These are phyloP conservation scores for Ormyrus rosae DNA, from an alignment of 2,888 invertebrate species.

Conservation along the genomic window DNA sequence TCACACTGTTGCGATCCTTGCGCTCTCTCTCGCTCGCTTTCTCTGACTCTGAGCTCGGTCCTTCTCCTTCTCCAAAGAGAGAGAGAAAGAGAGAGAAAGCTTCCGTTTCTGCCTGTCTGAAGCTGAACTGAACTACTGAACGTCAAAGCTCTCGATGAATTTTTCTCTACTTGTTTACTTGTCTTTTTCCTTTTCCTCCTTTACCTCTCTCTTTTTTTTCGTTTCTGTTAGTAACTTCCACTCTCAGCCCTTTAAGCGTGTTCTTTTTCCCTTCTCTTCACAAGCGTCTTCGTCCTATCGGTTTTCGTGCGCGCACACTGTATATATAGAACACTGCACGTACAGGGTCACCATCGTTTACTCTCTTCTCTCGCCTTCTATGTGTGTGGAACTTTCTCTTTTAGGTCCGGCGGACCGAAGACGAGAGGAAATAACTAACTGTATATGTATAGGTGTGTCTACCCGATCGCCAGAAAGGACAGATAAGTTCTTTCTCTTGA, in stretches of 20 bases:
- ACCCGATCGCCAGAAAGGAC: too few species aligned
- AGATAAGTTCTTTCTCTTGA: too few species aligned
- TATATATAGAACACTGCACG: slow-evolving; percentile 1
- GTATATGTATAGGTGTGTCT: too few species aligned
- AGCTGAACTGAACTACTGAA: neutral
- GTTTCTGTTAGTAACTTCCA: neutral
- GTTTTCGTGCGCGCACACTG: neutral
- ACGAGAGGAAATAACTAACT: too few species aligned
- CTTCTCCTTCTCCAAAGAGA: neutral
- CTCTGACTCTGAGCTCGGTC: slow-evolving; percentile 7
- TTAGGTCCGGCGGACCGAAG: too few species aligned
- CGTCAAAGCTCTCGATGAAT: too few species aligned
- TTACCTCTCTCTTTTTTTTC: neutral
- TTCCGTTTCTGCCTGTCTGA: neutral
- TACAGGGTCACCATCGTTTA: too few species aligned
- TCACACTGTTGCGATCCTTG: slow-evolving; percentile 10
- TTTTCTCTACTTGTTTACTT: neutral
- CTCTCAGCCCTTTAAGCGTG: neutral
- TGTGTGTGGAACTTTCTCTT: too few species aligned
- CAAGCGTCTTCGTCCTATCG: slow-evolving; percentile 21
- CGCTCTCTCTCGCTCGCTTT: neutral
- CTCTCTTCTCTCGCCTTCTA: too few species aligned
- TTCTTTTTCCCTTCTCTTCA: too few species aligned
- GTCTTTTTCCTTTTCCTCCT: neutral
- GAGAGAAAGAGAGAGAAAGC: neutral